Evolutionary conservation across 2,113 vertebrate genomes (phyloP).

Genomic region (Proteles cristata): DNA sequence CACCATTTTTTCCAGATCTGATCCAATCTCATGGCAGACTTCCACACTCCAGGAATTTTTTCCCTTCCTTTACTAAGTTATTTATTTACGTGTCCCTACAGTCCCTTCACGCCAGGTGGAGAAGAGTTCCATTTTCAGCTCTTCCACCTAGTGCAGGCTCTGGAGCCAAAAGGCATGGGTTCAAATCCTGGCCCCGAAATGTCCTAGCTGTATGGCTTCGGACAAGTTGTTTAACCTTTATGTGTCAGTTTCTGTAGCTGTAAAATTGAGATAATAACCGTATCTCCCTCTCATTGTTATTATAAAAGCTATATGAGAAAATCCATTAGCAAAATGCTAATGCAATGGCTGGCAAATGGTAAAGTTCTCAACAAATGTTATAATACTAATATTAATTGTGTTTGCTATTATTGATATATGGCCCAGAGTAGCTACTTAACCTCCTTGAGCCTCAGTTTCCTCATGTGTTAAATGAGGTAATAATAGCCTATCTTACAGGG

Average conservation of each 20-base stretch:
- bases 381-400: neutral
- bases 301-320: neutral
- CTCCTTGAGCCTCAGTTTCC: neutral
- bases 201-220: neutral
- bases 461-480: neutral
- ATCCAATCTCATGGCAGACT: neutral
- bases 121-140: neutral
- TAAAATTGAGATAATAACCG: conserved; percentile 1
- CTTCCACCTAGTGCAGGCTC: neutral
- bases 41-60: neutral
- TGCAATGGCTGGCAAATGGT: neutral
- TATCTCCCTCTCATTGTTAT: neutral
- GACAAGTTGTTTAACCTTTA: neutral
- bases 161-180: neutral
- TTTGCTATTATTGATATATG: neutral
- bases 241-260: neutral
- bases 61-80: neutral
- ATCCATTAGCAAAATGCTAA: neutral
- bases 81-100: neutral
- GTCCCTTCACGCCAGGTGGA: neutral
- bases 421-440: neutral
- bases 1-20: neutral
- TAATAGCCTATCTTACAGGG: neutral
- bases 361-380: neutral
- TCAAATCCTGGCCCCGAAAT: neutral